Evolutionary conservation across 2,797 vertebrate genomes (phyloP), one percentile per base, ranked within the genome.

Genomic region (Crenichthys baileyi): DNA sequence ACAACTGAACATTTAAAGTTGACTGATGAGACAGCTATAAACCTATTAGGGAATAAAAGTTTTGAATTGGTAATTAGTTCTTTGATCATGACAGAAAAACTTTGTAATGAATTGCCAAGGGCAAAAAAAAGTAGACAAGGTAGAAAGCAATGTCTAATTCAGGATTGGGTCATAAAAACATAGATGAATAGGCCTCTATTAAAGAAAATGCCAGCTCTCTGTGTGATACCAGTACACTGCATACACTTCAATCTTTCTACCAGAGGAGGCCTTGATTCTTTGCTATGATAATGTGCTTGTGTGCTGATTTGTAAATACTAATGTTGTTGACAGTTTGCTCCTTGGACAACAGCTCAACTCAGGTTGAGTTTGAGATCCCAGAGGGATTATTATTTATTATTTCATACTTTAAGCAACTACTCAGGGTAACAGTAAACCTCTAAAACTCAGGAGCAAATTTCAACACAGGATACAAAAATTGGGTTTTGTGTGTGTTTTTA

Each of bases 101-200:
- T n/a, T 5, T 77, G 48, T 39, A 39, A 71, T 70, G 70, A 48
- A 11, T 76, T 68, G n/a, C 24, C 1, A 0, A 39, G 31, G 61
- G 18, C 31, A 65, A 5, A 18, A 1, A 36, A 29, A 4, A 72
- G 11, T 31, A 53, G 29, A 31, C 26, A 72, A 6, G 12, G 61
- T 75, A 39, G 48, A 26, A 31, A 78, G 65, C 0, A 39, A 61
- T 6, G 18, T 67, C 60, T 56, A 13, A 65, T 31, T 63, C 5
- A 18, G 13, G 65, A n/a, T 71, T 50, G 65, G 60, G 18, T 7
- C 4, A 68, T 67, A 41, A 73, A 80, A 79, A 13, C 11, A 24
- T 12, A 55, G 6, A 72, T 53, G 39, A 11, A 75, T 22, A 71
- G 12, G 46, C 5, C 65, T 73, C 55, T 44, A 7, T 53, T 51